A percentile compares a stretch with the other conserved stretches of the same genome.
phyloP scores from a whole-genome alignment of 2,113 vertebrate species.

The Hippocampus barbouri region DNA sequence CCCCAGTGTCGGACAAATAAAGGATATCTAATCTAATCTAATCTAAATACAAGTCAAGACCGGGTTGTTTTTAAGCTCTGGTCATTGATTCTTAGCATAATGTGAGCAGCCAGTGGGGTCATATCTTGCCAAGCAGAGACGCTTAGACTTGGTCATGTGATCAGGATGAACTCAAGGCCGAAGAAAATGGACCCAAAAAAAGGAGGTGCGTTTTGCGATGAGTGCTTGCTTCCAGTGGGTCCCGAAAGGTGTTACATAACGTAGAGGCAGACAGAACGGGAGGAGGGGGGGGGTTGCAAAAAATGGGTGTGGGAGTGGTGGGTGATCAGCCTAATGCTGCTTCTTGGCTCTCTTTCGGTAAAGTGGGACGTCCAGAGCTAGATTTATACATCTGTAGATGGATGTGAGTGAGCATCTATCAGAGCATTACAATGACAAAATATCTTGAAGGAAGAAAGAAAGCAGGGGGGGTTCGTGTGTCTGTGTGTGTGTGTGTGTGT shows the following conservation, averaged over 20 bases:
- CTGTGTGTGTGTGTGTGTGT: too few relatives aligned
- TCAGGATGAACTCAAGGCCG: constrained; percentile 23
- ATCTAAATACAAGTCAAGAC: constrained; percentile 20
- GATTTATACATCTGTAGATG: background rate
- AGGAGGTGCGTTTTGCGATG: constrained; percentile 34
- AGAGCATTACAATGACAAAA: constrained; percentile 7
- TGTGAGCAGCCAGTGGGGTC: constrained; percentile 18
- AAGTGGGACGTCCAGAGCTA: constrained; percentile 21
- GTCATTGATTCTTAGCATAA: constrained; percentile 13
- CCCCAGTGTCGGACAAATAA: too few relatives aligned
- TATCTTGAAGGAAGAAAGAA: background rate
- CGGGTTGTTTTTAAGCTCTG: constrained; percentile 15
- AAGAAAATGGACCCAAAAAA: constrained; percentile 16
- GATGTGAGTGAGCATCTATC: constrained; percentile 8
- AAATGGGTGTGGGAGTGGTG: constrained; percentile 16
- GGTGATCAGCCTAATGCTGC: constrained; percentile 22
- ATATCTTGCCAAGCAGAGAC: background rate
- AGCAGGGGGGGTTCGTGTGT: background rate
- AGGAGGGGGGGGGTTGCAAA: background rate
- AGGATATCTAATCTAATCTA: too few relatives aligned
- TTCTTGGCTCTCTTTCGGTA: constrained; percentile 28
- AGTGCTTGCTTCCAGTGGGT: constrained; percentile 45
- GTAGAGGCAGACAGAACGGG: constrained; percentile 18
- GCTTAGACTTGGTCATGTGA: background rate
- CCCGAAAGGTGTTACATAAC: constrained; percentile 55